Evolutionary conservation across 2,888 invertebrate genomes (phyloP).

Genomic region (Sinelater perroti): DNA sequence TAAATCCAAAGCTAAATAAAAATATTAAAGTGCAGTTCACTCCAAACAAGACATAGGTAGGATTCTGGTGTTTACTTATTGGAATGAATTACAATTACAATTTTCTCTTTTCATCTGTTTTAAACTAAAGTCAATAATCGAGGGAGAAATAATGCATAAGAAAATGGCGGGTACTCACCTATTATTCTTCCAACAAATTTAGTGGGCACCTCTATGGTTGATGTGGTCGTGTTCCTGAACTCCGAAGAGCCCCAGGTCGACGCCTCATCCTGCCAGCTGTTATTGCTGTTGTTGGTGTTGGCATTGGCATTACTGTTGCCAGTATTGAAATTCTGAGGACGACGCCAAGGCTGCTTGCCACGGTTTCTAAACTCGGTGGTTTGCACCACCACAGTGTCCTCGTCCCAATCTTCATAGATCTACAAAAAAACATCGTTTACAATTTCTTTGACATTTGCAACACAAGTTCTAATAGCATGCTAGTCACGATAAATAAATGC

Average conservation of each 20-base stretch:
- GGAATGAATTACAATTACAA: too few species aligned
- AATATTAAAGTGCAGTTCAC: too few species aligned
- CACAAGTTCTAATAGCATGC: too few species aligned
- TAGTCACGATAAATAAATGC: too few species aligned
- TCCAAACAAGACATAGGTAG: too few species aligned
- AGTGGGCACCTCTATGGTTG: constrained; percentile 54
- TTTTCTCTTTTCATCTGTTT: too few species aligned
- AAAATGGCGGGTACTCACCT: too few species aligned
- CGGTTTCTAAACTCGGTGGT: constrained; percentile 18
- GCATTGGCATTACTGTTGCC: not conserved
- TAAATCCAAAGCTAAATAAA: too few species aligned
- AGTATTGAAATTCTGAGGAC: not conserved
- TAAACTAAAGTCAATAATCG: too few species aligned
- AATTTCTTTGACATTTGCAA: too few species aligned
- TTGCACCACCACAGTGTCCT: constrained; percentile 11
- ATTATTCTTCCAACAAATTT: constrained; percentile 67
- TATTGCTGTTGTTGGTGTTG: not conserved
- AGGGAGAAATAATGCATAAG: too few species aligned
- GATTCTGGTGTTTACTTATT: too few species aligned
- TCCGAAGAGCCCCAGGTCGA: not conserved
- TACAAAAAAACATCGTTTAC: not conserved
- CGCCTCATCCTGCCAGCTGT: constrained; percentile 3
- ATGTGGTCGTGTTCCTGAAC: constrained; percentile 16
- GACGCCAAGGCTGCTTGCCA: not conserved
- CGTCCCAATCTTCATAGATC: constrained; percentile 20